These are phyloP conservation scores for Hyles euphorbiae DNA, from an alignment of 1,140 invertebrate species.

Conservation along the genomic window DNA sequence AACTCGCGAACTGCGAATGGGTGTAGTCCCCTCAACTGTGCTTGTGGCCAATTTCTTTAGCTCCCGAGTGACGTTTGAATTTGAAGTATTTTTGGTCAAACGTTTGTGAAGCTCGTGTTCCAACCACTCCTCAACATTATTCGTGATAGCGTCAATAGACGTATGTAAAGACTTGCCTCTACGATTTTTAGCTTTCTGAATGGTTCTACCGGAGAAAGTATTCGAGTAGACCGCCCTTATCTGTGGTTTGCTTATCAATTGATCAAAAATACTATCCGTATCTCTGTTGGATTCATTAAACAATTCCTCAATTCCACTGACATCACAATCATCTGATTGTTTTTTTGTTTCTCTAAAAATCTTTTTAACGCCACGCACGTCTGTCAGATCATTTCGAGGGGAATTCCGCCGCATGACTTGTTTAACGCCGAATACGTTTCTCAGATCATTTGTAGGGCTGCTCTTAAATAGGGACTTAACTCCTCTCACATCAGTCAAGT, in stretches of 20 bases:
- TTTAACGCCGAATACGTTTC: constrained; percentile 56
- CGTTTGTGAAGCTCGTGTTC: constrained; percentile 38
- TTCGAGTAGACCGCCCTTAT: constrained; percentile 43
- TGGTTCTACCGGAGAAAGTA: constrained; percentile 26
- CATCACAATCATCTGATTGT: constrained; percentile 26
- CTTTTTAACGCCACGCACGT: constrained; percentile 52
- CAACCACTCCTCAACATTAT: constrained; percentile 50
- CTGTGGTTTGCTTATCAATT: constrained; percentile 39
- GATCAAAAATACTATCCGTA: constrained; percentile 44
- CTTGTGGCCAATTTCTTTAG: constrained; percentile 36
- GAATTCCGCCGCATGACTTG: constrained; percentile 33
- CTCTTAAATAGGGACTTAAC: constrained; percentile 50
- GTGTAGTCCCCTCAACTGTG: constrained; percentile 35
- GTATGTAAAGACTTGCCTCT: constrained; percentile 33
- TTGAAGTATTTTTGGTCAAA: constrained; percentile 16
- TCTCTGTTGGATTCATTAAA: constrained; percentile 28
- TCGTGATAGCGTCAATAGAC: constrained; percentile 34
- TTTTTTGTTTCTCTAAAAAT: constrained; percentile 35
- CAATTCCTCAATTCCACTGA: constrained; percentile 53
- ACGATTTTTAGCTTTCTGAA: constrained; percentile 17
- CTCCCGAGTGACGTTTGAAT: constrained; percentile 25
- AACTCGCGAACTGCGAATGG: constrained; percentile 17
- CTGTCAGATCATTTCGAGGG: constrained; percentile 46
- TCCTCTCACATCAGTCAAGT: constrained; percentile 53
- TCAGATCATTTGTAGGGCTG: constrained; percentile 44